These are phyloP conservation scores for Polydesmus complanatus DNA, from an alignment of 2,888 invertebrate genomes.

Conservation along the genomic window DNA sequence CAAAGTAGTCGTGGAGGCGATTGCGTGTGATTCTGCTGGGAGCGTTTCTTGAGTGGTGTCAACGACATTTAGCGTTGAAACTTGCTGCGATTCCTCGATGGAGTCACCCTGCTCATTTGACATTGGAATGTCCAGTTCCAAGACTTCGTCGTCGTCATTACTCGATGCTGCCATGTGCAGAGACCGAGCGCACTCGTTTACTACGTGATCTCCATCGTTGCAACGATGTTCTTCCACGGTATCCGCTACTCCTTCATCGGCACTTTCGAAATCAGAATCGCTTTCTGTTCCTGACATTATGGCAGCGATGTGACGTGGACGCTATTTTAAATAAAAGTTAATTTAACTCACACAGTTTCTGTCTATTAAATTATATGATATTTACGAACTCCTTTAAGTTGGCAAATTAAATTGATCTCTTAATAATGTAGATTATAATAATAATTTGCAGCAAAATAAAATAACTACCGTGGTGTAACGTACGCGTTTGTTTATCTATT, in stretches of 20 bases:
- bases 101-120: not conserved
- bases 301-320: too few species aligned
- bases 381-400: too few species aligned
- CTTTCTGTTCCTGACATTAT: slow-evolving; percentile 16
- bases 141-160: not conserved
- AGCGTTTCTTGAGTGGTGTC: not conserved
- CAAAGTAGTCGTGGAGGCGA: not conserved
- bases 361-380: too few species aligned
- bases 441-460: too few species aligned
- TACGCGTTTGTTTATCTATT: too few species aligned
- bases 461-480: too few species aligned
- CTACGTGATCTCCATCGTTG: not conserved
- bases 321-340: too few species aligned
- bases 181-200: not conserved
- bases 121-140: too few species aligned
- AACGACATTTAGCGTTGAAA: not conserved
- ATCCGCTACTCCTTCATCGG: slow-evolving; percentile 43
- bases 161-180: not conserved
- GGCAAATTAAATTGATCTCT: too few species aligned
- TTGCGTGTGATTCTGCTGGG: not conserved
- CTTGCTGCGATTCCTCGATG: not conserved
- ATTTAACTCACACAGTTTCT: too few species aligned
- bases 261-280: slow-evolving; percentile 47
- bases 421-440: too few species aligned
- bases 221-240: not conserved